Evolutionary conservation across 1,140 invertebrate genomes (phyloP).

Genomic region (Cherax destructor): DNA sequence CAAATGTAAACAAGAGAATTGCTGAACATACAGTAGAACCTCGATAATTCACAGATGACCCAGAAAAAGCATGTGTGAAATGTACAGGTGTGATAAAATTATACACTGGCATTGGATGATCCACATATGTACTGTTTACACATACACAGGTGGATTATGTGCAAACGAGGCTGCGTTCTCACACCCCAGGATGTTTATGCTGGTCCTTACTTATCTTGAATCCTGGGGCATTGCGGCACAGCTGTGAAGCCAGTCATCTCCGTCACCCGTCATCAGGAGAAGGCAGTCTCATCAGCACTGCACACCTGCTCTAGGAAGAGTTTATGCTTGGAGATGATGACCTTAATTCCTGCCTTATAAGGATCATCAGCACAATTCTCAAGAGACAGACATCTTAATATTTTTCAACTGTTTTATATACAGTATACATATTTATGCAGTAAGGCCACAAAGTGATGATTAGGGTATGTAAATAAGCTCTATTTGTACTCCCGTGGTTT

Average conservation of each 20-base stretch:
- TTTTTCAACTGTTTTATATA: too few species aligned
- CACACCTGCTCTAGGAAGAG: neutral
- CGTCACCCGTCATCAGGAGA: neutral
- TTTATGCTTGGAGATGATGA: neutral
- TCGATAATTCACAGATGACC: slow-evolving; percentile 3
- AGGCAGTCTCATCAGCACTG: neutral
- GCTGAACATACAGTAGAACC: neutral
- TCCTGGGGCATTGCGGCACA: neutral
- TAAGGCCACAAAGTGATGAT: too few species aligned
- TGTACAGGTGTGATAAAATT: neutral
- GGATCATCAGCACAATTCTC: neutral
- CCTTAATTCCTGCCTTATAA: neutral
- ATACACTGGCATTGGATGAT: neutral
- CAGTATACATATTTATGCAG: too few species aligned
- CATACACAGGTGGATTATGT: neutral
- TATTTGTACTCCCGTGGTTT: too few species aligned
- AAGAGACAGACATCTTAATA: neutral
- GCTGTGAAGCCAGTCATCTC: neutral
- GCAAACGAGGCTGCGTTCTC: neutral
- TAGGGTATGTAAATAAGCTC: too few species aligned
- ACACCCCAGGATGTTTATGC: neutral
- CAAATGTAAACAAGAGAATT: neutral
- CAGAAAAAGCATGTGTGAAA: neutral
- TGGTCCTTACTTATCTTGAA: neutral
- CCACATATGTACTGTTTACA: neutral